Evolutionary conservation across 2,888 invertebrate genomes (phyloP).

Genomic region (Hoplodrina blanda): DNA sequence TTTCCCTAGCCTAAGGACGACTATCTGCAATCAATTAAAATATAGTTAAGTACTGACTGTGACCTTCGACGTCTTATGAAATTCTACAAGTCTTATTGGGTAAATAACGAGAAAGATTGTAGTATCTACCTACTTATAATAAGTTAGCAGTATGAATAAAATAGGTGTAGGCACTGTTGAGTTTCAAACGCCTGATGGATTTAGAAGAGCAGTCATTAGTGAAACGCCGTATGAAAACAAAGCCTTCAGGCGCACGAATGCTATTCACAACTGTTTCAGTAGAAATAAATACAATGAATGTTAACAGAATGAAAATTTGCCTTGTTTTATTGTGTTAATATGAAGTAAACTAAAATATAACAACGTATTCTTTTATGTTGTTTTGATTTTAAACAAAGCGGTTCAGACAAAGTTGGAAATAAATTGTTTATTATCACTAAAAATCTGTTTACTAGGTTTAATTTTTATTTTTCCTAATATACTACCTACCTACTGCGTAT

Average conservation of each 20-base stretch:
- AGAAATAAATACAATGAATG: constrained; percentile 37
- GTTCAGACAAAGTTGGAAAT: constrained; percentile 27
- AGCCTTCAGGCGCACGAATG: constrained; percentile 58
- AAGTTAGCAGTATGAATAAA: not conserved
- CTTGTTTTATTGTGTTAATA: constrained; percentile 57
- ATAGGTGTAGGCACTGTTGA: not conserved
- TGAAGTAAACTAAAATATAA: constrained; percentile 55
- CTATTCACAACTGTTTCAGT: not conserved
- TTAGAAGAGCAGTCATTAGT: constrained; percentile 56
- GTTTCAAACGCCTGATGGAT: constrained; percentile 51
- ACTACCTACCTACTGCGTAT: not conserved
- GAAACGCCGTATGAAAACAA: constrained; percentile 35
- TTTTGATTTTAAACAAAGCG: constrained; percentile 42
- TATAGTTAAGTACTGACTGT: not conserved
- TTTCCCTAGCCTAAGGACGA: not conserved
- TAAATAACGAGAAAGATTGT: not conserved
- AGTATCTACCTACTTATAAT: not conserved
- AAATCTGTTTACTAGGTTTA: constrained; percentile 4
- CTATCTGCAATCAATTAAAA: not conserved
- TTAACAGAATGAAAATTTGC: constrained; percentile 48
- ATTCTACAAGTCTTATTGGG: constrained; percentile 1
- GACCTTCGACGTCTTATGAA: not conserved
- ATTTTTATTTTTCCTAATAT: constrained; percentile 15
- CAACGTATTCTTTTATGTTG: constrained; percentile 44
- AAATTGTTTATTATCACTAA: constrained; percentile 22